Base-by-base conservation (phyloP, 2,113 vertebrate genomes). In the Gambusia holbrooki region DNA sequence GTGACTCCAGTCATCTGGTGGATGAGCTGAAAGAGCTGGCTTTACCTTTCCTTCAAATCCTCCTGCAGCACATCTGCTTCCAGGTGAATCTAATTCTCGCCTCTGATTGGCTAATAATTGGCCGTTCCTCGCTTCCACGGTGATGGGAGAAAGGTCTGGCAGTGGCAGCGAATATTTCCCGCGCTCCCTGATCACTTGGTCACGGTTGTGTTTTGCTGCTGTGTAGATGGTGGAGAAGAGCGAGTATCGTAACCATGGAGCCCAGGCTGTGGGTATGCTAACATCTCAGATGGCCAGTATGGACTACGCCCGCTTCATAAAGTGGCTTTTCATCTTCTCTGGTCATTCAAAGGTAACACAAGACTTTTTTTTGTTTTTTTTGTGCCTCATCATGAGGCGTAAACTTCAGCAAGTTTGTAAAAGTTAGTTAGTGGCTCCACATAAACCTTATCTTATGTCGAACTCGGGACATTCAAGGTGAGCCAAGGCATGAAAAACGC, bases 211-310 rank as follows among this genome's bases (percentile, higher is more conserved):
- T n/a, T 37, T 1, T 33, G 73, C 5, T 82, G 60, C 48, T 71
- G 45, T 93, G n/a, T 68, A 99, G 98, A 97, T 97, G 82, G 94
- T 96, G 32, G 98, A 99, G 82, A 98, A 97, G 82, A 91, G 93
- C 2, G 98, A 99, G 29, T 96, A 95, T 77, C 95, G 97, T 25
- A 93, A 81, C 0, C 90, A 92, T 0, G 96, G 96, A 6, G 95
- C 97, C 0, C 95, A 96, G 83, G 93, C 96, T 45, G 83, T 98
- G 58, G 94, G 95, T 1, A 92, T 91, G 81, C 85, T 99, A 73
- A 93, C 95, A 45, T 84, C 81, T 32, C 93, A 94, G 81, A 93
- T 98, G 86, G 92, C 92, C 0, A 90, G 71, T 74, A 2, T 5
- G 1, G 93, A 96, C n/a, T 98, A 95, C 5, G 94, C 95, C 13